Base-by-base conservation (phyloP, 2,888 invertebrate genomes). In the Aleiodes leptofemur region DNA sequence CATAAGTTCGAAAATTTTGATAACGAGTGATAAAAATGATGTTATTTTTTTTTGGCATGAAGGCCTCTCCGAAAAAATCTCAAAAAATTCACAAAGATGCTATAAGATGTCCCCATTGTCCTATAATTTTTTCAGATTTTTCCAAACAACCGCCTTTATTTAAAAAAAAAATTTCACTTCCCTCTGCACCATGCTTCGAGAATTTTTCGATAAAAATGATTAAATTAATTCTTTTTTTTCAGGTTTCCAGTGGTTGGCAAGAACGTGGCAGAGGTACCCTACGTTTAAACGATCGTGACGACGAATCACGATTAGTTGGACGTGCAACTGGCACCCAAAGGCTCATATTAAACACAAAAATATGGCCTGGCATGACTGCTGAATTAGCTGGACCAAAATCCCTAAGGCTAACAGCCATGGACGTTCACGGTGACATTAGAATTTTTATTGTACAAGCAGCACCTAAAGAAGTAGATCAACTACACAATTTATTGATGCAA, bases 351-450 rank as follows among this genome's bases (percentile, higher is more conserved):
- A 98, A 98, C 90, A 97, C 98, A 55, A 97, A 97, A 92, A 94
- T 95, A 79, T 98, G 97, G 97, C 93, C 95, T 6, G 97, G 95
- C 78, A 98, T 98, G 98, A 95, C 96, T 11, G 94, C 96, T 31
- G 96, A 97, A 87, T 93, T 95, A 79, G 96, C 97, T 3, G 96
- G 96, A 84, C 93, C 94, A 80, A 97, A 97, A 91, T 96, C 96
- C 79, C 92, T 98, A 38, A 91, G 97, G 79, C 91, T 98, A 82
- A 97, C 97, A 3, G 98, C 97, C 4, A 93, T 96, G 86, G 96
- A 97, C 84, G 94, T 94, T 50, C 93, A 93, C 78, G 95, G 95
- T 57, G 95, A 95, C 84, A 92, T 97, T 78, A 96, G 96, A 90
- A 94, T 98, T 79, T 98, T 96, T 88, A 93, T 97, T 73, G 93